Evolutionary conservation across 2,113 vertebrate species (phyloP).

Genomic region (Sialia sialis): DNA sequence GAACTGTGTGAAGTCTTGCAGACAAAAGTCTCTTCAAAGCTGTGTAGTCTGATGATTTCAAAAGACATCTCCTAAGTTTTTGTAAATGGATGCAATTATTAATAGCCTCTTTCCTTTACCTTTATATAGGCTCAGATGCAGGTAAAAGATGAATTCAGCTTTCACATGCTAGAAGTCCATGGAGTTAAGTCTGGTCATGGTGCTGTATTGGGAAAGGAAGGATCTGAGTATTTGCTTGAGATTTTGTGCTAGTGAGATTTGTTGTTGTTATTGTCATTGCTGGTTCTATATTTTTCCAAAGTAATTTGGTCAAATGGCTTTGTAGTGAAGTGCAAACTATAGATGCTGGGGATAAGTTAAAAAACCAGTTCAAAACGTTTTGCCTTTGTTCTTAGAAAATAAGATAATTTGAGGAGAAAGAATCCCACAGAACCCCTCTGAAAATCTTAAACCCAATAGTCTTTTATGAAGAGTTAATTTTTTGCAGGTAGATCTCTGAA

Average conservation of each 20-base stretch:
- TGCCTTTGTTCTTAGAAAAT: not conserved
- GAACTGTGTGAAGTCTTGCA: not conserved
- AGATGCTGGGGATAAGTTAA: not conserved
- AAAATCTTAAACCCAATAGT: not conserved
- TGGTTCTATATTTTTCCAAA: not conserved
- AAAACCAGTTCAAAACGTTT: not conserved
- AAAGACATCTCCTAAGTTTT: not conserved
- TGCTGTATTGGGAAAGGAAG: not conserved
- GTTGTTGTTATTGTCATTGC: not conserved
- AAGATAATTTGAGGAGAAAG: not conserved
- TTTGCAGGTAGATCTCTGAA: not conserved
- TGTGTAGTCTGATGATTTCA: not conserved
- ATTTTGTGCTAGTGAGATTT: not conserved
- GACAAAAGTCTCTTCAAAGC: not conserved
- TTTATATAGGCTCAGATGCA: not conserved
- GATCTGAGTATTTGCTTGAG: not conserved
- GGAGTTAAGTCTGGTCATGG: not conserved
- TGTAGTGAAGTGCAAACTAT: not conserved
- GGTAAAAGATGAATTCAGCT: not conserved
- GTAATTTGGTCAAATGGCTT: not conserved
- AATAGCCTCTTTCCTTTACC: not conserved
- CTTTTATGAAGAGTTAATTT: not conserved
- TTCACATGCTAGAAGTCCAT: not conserved
- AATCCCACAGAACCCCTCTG: not conserved
- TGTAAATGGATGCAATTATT: not conserved